Percentiles rank a stretch among this genome's conserved stretches.
Conservation (phyloP, 2,113 vertebrate genomes). For the Nycticorax nycticorax region DNA sequence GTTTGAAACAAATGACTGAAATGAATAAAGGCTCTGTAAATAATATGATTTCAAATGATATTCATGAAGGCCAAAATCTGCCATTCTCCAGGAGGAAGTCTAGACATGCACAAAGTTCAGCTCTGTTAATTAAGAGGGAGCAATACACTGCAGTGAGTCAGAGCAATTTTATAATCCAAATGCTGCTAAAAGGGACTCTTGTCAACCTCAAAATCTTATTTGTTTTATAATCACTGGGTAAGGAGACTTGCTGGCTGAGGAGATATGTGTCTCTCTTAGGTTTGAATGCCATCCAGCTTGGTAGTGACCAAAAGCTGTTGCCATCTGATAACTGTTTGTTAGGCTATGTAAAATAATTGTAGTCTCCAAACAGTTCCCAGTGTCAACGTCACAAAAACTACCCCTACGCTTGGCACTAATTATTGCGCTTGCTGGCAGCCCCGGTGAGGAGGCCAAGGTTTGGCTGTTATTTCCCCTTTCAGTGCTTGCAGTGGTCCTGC, state of each 20-base stretch:
- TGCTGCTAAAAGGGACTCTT: slow-evolving; percentile 61
- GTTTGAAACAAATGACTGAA: slow-evolving; percentile 62
- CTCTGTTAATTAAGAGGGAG: slow-evolving; percentile 65
- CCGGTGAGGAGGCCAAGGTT: not conserved
- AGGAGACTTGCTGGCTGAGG: slow-evolving; percentile 13
- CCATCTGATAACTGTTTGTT: slow-evolving; percentile 43
- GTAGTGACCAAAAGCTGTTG: slow-evolving; percentile 39
- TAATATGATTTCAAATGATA: slow-evolving; percentile 63
- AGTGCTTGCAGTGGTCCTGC: slow-evolving; percentile 45
- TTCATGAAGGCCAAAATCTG: slow-evolving; percentile 56
- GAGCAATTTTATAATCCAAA: slow-evolving; percentile 64
- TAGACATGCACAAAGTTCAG: slow-evolving; percentile 68
- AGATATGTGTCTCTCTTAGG: not conserved
- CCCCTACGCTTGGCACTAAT: slow-evolving; percentile 16
- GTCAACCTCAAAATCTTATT: slow-evolving; percentile 61
- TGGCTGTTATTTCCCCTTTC: slow-evolving; percentile 44
- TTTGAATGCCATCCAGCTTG: slow-evolving; percentile 26
- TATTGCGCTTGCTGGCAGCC: slow-evolving; percentile 3
- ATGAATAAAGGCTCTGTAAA: slow-evolving; percentile 64
- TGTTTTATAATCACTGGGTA: slow-evolving; percentile 39
- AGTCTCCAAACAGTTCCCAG: not conserved
- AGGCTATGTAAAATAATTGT: slow-evolving; percentile 24
- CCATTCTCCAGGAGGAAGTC: slow-evolving; percentile 59
- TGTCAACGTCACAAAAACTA: not conserved
- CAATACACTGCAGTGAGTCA: slow-evolving; percentile 55